Conservation (phyloP, 2,888 invertebrate species). For the Stictocephala bisonia region DNA sequence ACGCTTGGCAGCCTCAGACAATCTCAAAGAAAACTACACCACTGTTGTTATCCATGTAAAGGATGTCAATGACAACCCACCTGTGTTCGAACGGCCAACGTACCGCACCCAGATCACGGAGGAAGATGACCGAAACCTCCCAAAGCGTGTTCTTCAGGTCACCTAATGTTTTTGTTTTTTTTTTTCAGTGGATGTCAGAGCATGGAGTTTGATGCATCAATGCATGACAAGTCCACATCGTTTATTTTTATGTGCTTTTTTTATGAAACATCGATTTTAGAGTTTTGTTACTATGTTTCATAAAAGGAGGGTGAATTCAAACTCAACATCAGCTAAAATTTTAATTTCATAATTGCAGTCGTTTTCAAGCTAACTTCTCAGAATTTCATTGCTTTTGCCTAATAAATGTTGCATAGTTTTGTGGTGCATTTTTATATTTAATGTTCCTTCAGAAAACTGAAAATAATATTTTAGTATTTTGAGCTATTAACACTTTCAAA, state of each 20-base stretch:
- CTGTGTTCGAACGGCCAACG: constrained; percentile 94
- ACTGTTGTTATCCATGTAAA: constrained; percentile 97
- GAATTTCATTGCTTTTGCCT: too few species aligned
- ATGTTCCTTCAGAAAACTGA: too few species aligned
- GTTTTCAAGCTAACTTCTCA: too few species aligned
- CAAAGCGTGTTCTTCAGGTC: constrained; percentile 92
- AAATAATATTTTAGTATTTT: too few species aligned
- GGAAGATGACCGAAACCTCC: constrained; percentile 93
- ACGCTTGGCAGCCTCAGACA: constrained; percentile 94
- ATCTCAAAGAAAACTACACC: constrained; percentile 96
- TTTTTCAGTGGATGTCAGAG: constrained; percentile 50
- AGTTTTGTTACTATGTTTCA: too few species aligned
- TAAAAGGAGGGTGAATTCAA: too few species aligned
- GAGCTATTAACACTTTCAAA: too few species aligned
- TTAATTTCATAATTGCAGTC: too few species aligned
- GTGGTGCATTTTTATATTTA: too few species aligned
- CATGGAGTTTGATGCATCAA: constrained; percentile 43
- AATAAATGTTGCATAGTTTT: too few species aligned
- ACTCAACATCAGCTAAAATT: too few species aligned
- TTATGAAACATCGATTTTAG: too few species aligned
- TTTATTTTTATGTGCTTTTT: constrained; percentile 55
- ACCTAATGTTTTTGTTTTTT: constrained; percentile 38
- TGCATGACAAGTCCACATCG: constrained; percentile 24
- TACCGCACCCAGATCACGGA: constrained; percentile 96
- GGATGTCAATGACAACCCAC: constrained; percentile 98